Conservation (phyloP, 2,797 vertebrate genomes). For the Phoebastria nigripes region DNA sequence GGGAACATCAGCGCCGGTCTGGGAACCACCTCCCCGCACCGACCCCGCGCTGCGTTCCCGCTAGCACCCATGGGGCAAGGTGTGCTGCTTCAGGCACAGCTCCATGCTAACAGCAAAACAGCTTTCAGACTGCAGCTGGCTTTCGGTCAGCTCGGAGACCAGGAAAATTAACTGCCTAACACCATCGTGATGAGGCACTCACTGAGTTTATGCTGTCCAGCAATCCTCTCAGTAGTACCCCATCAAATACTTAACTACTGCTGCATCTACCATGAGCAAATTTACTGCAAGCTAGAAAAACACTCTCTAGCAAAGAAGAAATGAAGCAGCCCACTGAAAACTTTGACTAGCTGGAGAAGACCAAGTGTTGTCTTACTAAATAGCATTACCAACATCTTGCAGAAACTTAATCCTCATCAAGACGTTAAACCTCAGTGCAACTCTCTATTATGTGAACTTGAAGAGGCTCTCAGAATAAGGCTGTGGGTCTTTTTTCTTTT, state of each 20-base stretch:
- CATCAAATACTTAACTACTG: neutral
- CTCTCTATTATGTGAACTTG: neutral
- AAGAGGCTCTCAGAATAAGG: neutral
- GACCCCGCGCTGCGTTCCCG: fast-evolving
- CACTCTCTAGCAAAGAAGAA: neutral
- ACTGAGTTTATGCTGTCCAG: neutral
- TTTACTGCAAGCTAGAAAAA: neutral
- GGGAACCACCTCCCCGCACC: neutral
- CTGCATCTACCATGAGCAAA: neutral
- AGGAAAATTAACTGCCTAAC: neutral
- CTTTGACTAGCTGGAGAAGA: neutral
- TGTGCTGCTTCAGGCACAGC: neutral
- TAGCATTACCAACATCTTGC: neutral
- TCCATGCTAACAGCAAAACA: fast-evolving
- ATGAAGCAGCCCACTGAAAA: neutral
- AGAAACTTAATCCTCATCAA: neutral
- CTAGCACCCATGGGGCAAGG: too few relatives aligned
- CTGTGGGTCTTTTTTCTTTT: too few relatives aligned
- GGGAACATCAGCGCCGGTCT: fast-evolving
- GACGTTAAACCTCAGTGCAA: neutral
- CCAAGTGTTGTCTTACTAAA: neutral
- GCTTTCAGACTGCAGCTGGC: neutral
- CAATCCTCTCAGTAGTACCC: neutral
- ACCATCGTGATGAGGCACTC: fast-evolving
- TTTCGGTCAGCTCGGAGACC: neutral